These are phyloP conservation scores for Chaetura pelagica DNA, from an alignment of 2,113 vertebrate genomes.

Conservation along the genomic window DNA sequence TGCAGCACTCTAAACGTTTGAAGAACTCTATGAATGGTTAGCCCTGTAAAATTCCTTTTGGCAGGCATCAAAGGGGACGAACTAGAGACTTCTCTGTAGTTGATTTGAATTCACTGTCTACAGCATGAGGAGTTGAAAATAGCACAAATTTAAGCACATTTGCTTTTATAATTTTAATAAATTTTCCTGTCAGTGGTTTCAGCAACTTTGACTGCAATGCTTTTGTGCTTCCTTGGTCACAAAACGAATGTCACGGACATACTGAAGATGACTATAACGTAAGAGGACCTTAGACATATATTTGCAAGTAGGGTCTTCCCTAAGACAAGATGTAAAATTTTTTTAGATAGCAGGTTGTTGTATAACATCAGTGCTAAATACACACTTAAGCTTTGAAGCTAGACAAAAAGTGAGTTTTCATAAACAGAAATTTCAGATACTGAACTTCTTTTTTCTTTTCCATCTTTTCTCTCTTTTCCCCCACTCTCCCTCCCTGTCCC, in stretches of 20 bases:
- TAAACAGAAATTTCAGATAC: background rate
- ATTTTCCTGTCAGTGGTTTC: background rate
- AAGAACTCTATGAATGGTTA: background rate
- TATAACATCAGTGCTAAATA: background rate
- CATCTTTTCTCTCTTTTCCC: no score
- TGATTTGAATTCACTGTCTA: background rate
- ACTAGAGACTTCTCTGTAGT: background rate
- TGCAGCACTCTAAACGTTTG: background rate
- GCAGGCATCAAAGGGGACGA: background rate
- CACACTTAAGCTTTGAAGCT: background rate
- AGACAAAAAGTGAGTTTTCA: background rate
- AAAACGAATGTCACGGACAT: background rate
- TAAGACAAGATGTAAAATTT: no score
- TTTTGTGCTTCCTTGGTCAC: background rate
- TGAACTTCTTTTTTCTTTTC: background rate
- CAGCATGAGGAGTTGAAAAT: background rate
- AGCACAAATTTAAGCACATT: background rate
- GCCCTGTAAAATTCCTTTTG: constrained; percentile 1
- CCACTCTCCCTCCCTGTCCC: background rate
- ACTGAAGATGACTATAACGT: background rate
- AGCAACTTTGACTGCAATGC: background rate
- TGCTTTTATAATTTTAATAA: background rate
- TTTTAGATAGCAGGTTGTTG: background rate
- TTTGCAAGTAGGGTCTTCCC: background rate
- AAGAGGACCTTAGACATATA: background rate